Conservation (phyloP, 2,797 vertebrate species). For the Hybognathus amarus region DNA sequence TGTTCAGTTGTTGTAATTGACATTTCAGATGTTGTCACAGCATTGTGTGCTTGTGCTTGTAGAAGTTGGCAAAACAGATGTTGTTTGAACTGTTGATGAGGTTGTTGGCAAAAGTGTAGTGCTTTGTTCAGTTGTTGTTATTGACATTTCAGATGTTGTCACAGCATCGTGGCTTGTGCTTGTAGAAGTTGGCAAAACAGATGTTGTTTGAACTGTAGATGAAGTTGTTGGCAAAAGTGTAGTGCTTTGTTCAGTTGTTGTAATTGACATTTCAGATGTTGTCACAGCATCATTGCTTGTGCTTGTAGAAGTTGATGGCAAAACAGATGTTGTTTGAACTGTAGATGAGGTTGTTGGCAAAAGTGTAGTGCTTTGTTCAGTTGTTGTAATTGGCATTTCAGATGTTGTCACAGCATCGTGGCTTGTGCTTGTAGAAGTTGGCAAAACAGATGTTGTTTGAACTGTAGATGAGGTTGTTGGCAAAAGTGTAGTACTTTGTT, state of each 20-base stretch:
- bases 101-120: not conserved
- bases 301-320: not conserved
- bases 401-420: too few species aligned
- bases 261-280: not conserved
- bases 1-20: too few species aligned
- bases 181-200: not conserved
- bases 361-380: too few species aligned
- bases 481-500: not conserved
- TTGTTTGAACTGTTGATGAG: not conserved
- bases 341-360: not conserved
- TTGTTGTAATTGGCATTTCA: too few species aligned
- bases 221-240: not conserved
- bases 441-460: too few species aligned
- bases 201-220: not conserved
- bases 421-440: too few species aligned
- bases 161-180: not conserved
- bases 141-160: not conserved
- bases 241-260: not conserved
- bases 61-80: too few species aligned
- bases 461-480: not conserved
- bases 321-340: not conserved
- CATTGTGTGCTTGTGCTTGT: too few species aligned
- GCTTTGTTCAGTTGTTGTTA: not conserved
- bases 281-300: not conserved
- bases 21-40: too few species aligned